Percentiles rank a stretch among this genome's conserved stretches.
Evolutionary conservation across 2,113 vertebrate species (phyloP).

Genomic region (Marmota monax): DNA sequence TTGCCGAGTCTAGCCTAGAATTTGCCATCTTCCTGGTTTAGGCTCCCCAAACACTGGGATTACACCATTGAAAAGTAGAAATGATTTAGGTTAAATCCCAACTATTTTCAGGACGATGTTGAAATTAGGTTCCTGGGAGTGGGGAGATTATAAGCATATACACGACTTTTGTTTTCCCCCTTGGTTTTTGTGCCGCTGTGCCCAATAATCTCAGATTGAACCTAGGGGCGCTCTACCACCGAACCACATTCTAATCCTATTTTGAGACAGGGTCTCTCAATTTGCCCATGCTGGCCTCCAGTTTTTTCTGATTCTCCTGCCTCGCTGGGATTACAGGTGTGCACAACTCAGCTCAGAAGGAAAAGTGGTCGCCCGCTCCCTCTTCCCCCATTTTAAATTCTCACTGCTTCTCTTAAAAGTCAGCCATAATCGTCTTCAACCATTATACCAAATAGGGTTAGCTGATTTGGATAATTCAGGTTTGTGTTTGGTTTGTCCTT

Average conservation of each 20-base stretch:
- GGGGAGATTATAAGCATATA: background rate
- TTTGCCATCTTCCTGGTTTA: no score
- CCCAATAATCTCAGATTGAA: background rate
- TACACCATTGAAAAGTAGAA: background rate
- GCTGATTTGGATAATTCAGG: background rate
- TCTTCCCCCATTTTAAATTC: background rate
- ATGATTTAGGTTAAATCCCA: background rate
- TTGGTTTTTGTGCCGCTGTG: background rate
- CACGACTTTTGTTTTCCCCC: background rate
- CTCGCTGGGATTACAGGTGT: no score
- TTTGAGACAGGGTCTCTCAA: no score
- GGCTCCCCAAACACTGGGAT: no score
- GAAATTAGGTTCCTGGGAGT: background rate
- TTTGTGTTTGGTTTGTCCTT: background rate
- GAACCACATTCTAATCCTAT: no score
- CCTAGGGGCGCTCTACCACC: no score
- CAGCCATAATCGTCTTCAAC: background rate
- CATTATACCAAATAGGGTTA: background rate
- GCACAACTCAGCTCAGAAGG: no score
- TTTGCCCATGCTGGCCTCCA: no score
- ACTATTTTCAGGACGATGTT: background rate
- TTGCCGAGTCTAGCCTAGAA: no score
- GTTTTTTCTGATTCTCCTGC: no score
- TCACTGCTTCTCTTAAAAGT: conserved; percentile 15
- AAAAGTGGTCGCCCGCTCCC: no score